These are phyloP conservation scores for Thunnus thynnus DNA, from an alignment of 2,113 vertebrate genomes.

Conservation along the genomic window DNA sequence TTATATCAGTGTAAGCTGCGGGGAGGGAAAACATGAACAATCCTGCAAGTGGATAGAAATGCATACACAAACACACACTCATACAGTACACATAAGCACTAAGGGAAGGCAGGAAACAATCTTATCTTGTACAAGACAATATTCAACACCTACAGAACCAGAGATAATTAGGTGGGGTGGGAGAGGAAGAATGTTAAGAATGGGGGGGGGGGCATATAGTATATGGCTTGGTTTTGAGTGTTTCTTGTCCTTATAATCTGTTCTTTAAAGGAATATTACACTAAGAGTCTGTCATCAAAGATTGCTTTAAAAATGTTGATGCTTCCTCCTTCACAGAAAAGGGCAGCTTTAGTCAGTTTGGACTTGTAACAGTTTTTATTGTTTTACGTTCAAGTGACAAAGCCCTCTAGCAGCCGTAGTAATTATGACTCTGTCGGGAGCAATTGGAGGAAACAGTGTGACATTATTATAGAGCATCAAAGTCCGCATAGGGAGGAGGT, in stretches of 20 bases:
- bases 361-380: not conserved
- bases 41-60: constrained; percentile 16
- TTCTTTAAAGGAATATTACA: constrained; percentile 5
- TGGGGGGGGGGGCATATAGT: not conserved
- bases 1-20: constrained; percentile 53
- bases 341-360: not conserved
- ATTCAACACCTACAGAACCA: not conserved
- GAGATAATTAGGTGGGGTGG: not conserved
- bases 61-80: constrained; percentile 22
- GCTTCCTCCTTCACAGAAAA: not conserved
- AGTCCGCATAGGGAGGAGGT: too few relatives aligned
- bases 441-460: too few relatives aligned
- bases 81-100: not conserved
- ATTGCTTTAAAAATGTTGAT: not conserved
- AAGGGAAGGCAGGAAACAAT: not conserved
- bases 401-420: too few relatives aligned
- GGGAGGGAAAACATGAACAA: constrained; percentile 44
- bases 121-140: constrained; percentile 6
- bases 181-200: not conserved
- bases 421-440: too few relatives aligned
- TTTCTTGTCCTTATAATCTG: not conserved
- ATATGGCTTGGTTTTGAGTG: not conserved
- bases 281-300: not conserved
- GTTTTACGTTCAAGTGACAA: too few relatives aligned
- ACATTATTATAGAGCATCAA: too few relatives aligned